Evolutionary conservation across 2,113 vertebrate genomes (phyloP).

Genomic region (Leucopternis melanops): DNA sequence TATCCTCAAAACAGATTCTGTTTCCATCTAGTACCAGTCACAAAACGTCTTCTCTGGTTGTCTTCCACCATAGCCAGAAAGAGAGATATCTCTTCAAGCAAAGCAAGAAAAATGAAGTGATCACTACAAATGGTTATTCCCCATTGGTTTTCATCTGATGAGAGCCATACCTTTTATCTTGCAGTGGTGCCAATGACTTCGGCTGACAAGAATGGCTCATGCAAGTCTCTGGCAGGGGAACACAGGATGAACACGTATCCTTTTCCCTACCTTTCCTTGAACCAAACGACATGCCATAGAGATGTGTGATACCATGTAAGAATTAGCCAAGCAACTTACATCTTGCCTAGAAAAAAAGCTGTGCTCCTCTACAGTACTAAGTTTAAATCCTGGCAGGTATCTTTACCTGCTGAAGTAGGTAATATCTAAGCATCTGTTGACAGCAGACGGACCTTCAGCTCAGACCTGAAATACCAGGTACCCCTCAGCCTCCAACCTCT

Average conservation of each 20-base stretch:
- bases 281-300: background rate
- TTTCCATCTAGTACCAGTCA: background rate
- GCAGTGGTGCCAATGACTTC: background rate
- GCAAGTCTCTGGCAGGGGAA: background rate
- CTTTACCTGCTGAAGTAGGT: background rate
- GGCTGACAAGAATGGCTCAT: background rate
- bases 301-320: rapidly evolving
- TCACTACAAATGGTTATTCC: background rate
- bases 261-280: background rate
- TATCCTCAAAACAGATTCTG: background rate
- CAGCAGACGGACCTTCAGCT: background rate
- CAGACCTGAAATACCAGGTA: background rate
- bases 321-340: background rate
- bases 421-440: background rate
- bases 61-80: background rate
- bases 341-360: background rate
- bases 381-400: background rate
- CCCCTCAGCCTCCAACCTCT: background rate
- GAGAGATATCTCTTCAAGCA: background rate
- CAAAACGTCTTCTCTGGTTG: background rate
- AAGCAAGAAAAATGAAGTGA: background rate
- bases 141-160: background rate
- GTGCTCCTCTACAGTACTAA: background rate
- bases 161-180: background rate
- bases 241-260: background rate